Base-by-base conservation (phyloP, 2,888 invertebrate genomes). In the Lithophane leautieri region DNA sequence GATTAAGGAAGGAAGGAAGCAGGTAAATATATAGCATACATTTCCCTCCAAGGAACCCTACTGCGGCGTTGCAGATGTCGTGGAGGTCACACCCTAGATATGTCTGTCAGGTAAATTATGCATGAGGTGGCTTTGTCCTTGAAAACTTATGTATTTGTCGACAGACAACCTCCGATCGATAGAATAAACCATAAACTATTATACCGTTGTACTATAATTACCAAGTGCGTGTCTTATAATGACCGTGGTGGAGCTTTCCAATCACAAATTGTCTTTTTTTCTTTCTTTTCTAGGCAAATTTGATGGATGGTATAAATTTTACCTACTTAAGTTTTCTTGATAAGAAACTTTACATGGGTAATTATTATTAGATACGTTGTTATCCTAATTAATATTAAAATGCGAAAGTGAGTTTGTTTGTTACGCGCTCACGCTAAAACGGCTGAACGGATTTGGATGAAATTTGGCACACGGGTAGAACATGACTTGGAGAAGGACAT, bases 91-190 rank as follows among this genome's bases (percentile, higher is more conserved):
- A 81, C 70, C 82, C 71, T 74, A 78, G 73, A 74, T 74, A 78
- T 56, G 68, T 58, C 73, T 65, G 67, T 40, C 60, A 70, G 3
- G n/a, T 83, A 70, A 83, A 83, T 80, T 74, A 84, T 85, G 67
- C 73, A 88, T 81, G 73, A 76, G 54, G 66, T 56, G 66, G 61
- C 63, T 42, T 14, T 54, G 77, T 76, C 86, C 85, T 84, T 88
- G 86, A 83, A 76, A 79, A 70, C 70, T 62, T 66, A 42, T 70
- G 62, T 72, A 62, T 76, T 76, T 68, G 74, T 69, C 60, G 54
- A 67, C 78, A 67, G 65, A 73, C 62, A n/a, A 34, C 60, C 61
- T 69, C 16, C 62, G 76, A 84, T 87, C 87, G 82, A 87, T 87
- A 82, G 1, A 68, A 66, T 78, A 75, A 62, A 79, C 63, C 73